Evolutionary conservation across 2,888 invertebrate genomes (phyloP), one percentile per base, ranked within the genome.

Genomic region (Eristalis pertinax): DNA sequence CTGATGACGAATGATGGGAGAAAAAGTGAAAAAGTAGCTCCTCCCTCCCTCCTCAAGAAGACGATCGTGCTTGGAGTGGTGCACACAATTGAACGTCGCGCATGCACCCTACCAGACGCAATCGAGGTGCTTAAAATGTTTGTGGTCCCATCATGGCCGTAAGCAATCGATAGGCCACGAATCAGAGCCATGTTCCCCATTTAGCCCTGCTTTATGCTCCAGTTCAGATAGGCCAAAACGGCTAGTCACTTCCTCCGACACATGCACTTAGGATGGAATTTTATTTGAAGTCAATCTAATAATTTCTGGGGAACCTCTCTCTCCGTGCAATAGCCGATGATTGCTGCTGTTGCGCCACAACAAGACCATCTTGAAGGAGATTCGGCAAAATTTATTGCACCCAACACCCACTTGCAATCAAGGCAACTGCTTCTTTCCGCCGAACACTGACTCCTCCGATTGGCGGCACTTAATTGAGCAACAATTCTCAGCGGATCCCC

Each of bases 371-470:
- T 35, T 22, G 8, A 19, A 73, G 60, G 68, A 75, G 72, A 73
- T 76, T 68, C 43, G 2, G 73, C 19, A 70, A 70, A n/a, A 86
- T 83, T 86, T 83, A 87, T 76, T 67, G 24, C 29, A 22, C 43
- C 67, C 22, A 75, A 83, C 86, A 87, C 86, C 86, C 86, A 87
- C 83, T 76, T 83, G 83, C 62, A 87, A 83, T 87, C 86, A 87
- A 79, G 75, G n/a, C 62, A 63, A 78, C 81, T 62, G 65, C 81
- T 68, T 76, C 41, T 29, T 50, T 50, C 19, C 43, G 43, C 50
- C 19, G 50, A 50, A 8, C 60, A 60, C 24, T 77, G 64, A 65
- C 24, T 41, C 56, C 58, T 24, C 24, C 32, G 73, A 64, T 56
- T 38, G 58, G 70, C 43, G 69, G 43, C 56, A 22, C 76, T 84